These are phyloP conservation scores for Cheilosia pagana DNA, from an alignment of 2,888 invertebrate genomes.

Conservation along the genomic window DNA sequence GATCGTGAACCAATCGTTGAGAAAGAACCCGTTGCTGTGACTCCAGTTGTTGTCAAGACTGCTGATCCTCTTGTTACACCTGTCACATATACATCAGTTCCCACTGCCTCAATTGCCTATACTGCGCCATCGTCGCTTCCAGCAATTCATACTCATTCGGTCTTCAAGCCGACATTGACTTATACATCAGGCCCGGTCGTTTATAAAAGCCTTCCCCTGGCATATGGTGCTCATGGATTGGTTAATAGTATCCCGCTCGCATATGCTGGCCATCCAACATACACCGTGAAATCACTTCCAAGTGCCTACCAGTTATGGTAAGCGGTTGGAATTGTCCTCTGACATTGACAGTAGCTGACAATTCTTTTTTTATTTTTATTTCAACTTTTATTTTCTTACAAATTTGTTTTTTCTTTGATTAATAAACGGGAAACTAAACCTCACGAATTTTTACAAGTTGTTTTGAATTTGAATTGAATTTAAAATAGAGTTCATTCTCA, in stretches of 20 bases:
- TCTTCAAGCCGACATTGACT: constrained; percentile 14
- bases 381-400: too few species aligned
- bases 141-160: neutral
- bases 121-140: constrained; percentile 9
- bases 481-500: too few species aligned
- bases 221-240: constrained; percentile 13
- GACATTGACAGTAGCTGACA: too few species aligned
- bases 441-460: too few species aligned
- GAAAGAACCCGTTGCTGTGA: neutral
- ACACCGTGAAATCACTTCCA: too few species aligned
- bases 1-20: constrained; percentile 79
- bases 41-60: constrained; percentile 34
- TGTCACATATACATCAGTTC: neutral
- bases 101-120: constrained; percentile 10
- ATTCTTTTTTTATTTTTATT: too few species aligned
- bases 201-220: neutral
- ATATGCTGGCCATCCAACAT: neutral
- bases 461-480: too few species aligned
- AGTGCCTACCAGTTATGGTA: too few species aligned
- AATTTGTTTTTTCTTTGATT: too few species aligned
- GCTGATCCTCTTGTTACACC: constrained; percentile 46
- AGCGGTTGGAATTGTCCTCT: too few species aligned
- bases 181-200: neutral
- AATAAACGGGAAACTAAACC: too few species aligned
- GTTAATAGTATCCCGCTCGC: neutral